Percentiles rank a stretch among this genome's conserved stretches.
These are phyloP conservation scores for Tetragonula clypearis DNA, from an alignment of 1,140 invertebrate species.

Conservation along the genomic window DNA sequence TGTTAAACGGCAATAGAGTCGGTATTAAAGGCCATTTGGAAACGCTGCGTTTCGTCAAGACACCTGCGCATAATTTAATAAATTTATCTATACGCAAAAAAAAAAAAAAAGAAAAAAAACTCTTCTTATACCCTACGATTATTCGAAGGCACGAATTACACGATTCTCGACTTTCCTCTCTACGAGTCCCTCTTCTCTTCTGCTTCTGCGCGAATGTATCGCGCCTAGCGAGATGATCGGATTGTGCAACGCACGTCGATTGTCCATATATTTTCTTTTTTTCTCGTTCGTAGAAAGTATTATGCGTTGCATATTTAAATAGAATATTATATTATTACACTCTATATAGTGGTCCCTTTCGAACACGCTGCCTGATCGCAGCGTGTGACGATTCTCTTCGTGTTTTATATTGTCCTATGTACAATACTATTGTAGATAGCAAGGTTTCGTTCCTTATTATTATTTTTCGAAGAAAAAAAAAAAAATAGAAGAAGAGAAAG, in stretches of 20 bases:
- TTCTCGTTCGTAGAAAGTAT: not conserved
- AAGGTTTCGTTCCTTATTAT: constrained; percentile 72
- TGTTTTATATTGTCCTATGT: constrained; percentile 69
- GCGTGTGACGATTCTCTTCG: constrained; percentile 50
- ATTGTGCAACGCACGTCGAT: not conserved
- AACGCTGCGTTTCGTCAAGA: constrained; percentile 60
- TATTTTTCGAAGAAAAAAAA: constrained; percentile 20
- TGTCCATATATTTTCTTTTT: not conserved
- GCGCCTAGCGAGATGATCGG: not conserved
- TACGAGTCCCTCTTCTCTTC: not conserved
- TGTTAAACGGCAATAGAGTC: constrained; percentile 38
- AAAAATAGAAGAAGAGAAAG: constrained; percentile 6
- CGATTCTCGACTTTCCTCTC: constrained; percentile 41
- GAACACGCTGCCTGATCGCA: constrained; percentile 62
- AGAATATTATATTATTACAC: constrained; percentile 71
- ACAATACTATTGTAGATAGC: constrained; percentile 76
- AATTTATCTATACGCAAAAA: constrained; percentile 51
- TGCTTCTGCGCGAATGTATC: too few relatives aligned
- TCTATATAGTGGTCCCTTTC: constrained; percentile 63
- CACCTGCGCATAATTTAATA: constrained; percentile 65
- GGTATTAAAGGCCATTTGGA: constrained; percentile 61
- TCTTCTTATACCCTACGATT: constrained; percentile 51
- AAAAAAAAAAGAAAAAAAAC: not conserved
- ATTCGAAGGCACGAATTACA: constrained; percentile 63
- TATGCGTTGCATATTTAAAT: constrained; percentile 59